phyloP scores from a whole-genome alignment of 2,113 vertebrate species.

The Lynx canadensis region DNA sequence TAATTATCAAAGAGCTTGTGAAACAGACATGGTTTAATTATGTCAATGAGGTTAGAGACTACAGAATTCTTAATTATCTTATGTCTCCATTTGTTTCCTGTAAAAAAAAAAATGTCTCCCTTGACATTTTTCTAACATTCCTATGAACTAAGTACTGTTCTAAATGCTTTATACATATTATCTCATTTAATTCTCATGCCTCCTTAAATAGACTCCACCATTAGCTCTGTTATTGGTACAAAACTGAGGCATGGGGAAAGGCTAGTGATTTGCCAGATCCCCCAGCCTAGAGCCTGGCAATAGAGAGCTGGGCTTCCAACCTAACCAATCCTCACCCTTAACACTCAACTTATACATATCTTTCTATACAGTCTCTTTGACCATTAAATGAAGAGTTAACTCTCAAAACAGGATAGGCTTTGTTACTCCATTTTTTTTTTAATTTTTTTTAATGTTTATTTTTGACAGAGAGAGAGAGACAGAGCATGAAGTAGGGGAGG shows the following conservation, averaged over 20 bases:
- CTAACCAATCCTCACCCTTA: accelerated
- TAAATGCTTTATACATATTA: background rate
- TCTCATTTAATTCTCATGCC: background rate
- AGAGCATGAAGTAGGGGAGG: no score
- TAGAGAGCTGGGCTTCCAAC: background rate
- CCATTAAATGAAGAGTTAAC: background rate
- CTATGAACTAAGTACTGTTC: background rate
- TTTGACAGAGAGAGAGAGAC: no score
- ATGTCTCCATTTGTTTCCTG: background rate
- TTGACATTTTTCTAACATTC: background rate
- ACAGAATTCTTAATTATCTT: background rate
- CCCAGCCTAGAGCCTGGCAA: background rate
- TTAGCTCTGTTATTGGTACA: background rate
- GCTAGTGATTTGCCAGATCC: background rate
- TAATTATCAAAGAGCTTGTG: background rate
- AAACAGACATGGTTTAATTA: background rate
- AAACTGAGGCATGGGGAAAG: background rate
- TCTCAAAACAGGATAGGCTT: background rate
- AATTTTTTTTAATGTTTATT: background rate
- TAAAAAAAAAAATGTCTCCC: background rate
- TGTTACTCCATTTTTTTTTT: background rate
- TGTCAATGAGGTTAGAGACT: background rate
- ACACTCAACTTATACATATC: accelerated
- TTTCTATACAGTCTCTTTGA: background rate
- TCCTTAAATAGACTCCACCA: background rate